Conservation (phyloP, 2,113 vertebrate species). For the Nasalis larvatus region DNA sequence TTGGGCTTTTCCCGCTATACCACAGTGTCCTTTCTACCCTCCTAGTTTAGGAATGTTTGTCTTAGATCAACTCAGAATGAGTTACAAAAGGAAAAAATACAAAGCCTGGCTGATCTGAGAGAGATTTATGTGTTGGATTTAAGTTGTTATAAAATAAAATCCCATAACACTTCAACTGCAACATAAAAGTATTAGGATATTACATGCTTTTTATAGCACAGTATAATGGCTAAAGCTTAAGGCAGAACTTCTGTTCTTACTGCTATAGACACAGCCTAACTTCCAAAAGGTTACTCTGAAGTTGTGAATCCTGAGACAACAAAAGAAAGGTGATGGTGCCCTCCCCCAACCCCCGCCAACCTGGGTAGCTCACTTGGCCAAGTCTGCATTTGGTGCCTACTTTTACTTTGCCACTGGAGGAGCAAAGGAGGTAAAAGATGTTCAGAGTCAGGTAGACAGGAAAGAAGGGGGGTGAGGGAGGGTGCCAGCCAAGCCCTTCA, state of each 20-base stretch:
- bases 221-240: constrained; percentile 36
- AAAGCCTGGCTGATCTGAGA: constrained; percentile 37
- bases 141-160: constrained; percentile 68
- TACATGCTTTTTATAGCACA: constrained; percentile 57
- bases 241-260: constrained; percentile 40
- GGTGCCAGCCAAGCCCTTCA: neutral
- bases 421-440: neutral
- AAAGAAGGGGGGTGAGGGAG: neutral
- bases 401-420: neutral
- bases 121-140: constrained; percentile 52
- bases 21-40: neutral
- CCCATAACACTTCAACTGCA: constrained; percentile 43
- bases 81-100: neutral
- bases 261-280: neutral
- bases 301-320: neutral
- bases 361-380: neutral
- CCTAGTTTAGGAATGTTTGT: neutral
- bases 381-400: neutral
- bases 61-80: constrained; percentile 54
- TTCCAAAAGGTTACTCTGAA: constrained; percentile 25
- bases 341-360: too few relatives aligned
- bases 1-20: neutral
- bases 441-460: neutral
- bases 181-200: constrained; percentile 62
- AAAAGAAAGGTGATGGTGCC: neutral